Evolutionary conservation across 2,797 vertebrate genomes (phyloP).

Genomic region (Sphaeramia orbicularis): DNA sequence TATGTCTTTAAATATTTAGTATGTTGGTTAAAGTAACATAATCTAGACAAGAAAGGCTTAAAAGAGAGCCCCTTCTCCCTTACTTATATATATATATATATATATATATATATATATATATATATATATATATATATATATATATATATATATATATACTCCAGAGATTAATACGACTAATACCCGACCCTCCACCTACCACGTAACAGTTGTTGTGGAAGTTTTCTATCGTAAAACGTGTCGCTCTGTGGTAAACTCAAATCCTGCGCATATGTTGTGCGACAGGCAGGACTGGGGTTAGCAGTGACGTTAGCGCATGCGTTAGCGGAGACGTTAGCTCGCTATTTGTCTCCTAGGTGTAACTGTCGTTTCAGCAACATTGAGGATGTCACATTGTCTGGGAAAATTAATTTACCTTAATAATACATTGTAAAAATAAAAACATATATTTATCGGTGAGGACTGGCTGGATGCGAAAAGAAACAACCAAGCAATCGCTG

Average conservation of each 20-base stretch:
- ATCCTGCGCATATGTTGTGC: conserved; percentile 33
- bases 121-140: no score
- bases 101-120: no score
- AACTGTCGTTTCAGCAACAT: conserved; percentile 54
- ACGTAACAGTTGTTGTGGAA: conserved; percentile 39
- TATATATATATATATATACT: no score
- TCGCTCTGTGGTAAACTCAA: conserved; percentile 27
- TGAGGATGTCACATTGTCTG: conserved; percentile 45
- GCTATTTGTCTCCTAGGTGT: conserved; percentile 54
- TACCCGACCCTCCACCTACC: background rate
- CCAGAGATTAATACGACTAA: no score
- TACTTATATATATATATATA: no score
- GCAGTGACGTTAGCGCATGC: conserved; percentile 64
- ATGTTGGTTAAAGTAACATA: background rate
- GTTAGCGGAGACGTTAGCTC: conserved; percentile 47
- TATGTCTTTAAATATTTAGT: background rate
- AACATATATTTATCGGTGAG: background rate
- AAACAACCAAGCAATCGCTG: conserved; percentile 11
- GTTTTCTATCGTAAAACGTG: conserved; percentile 53
- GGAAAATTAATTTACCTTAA: background rate
- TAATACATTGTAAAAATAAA: conserved; percentile 1
- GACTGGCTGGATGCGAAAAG: conserved; percentile 17
- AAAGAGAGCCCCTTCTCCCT: background rate
- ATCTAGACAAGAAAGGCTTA: background rate
- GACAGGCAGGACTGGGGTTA: conserved; percentile 24